These are phyloP conservation scores for Apocrypta bakeri DNA, from an alignment of 1,140 invertebrate genomes.

Conservation along the genomic window DNA sequence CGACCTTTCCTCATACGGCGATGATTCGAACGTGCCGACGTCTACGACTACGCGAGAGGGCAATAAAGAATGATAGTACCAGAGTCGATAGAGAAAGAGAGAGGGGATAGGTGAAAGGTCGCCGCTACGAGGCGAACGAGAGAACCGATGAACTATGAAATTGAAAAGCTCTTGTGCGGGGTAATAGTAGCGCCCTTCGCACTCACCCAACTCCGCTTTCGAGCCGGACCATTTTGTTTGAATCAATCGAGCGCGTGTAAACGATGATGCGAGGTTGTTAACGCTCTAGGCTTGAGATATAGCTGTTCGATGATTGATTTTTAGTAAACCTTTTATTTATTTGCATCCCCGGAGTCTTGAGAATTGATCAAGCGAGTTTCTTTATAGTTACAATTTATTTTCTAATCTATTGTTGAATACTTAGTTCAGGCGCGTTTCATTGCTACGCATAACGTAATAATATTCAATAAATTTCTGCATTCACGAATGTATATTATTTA, in stretches of 20 bases:
- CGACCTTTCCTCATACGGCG: neutral
- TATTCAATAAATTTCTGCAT: no score
- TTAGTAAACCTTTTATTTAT: no score
- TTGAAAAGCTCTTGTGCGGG: constrained; percentile 28
- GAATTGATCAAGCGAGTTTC: no score
- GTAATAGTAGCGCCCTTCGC: neutral
- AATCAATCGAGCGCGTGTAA: neutral
- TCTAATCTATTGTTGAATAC: no score
- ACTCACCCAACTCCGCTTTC: neutral
- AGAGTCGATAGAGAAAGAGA: neutral
- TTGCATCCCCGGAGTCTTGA: no score
- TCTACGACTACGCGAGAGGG: neutral
- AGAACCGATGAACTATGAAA: constrained; percentile 38
- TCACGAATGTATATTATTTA: no score
- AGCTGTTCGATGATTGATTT: neutral
- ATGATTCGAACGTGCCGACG: constrained; percentile 1
- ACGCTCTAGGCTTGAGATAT: neutral
- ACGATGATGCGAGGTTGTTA: neutral
- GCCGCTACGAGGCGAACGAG: constrained; percentile 10
- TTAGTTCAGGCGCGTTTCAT: no score
- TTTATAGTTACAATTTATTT: no score
- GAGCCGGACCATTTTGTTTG: constrained; percentile 11
- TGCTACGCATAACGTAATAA: no score
- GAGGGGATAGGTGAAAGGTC: neutral
- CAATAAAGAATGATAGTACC: constrained; percentile 20